These are phyloP conservation scores for Calephelis virginiensis DNA, from an alignment of 1,140 invertebrate genomes.

Conservation along the genomic window DNA sequence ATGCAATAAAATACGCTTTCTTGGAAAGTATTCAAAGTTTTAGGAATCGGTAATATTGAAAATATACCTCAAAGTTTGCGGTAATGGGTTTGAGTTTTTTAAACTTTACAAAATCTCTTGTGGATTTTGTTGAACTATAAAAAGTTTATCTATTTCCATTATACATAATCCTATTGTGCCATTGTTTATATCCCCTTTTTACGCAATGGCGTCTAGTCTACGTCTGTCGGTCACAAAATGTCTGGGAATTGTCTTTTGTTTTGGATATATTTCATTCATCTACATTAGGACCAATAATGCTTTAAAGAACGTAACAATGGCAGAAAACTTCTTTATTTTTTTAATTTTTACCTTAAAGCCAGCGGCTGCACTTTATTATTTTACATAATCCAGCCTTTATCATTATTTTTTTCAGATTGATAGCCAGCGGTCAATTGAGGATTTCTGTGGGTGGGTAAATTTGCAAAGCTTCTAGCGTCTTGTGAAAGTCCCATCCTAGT, in stretches of 20 bases:
- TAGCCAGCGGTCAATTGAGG: no score
- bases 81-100: constrained; percentile 7
- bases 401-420: no score
- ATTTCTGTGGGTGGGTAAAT: no score
- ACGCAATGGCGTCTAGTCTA: not conserved
- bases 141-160: constrained; percentile 4
- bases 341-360: not conserved
- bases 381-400: no score
- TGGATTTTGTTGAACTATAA: constrained; percentile 1
- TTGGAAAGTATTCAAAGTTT: not conserved
- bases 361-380: no score
- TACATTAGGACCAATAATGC: not conserved
- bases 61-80: not conserved
- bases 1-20: not conserved
- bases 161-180: not conserved
- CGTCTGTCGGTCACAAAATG: not conserved
- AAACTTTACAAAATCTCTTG: not conserved
- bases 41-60: not conserved
- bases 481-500: no score
- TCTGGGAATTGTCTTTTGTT: not conserved
- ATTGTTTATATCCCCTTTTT: not conserved
- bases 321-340: not conserved
- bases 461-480: no score
- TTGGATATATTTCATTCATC: constrained; percentile 3
- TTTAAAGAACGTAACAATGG: not conserved